These are phyloP conservation scores for Cephalopachus bancanus DNA, from an alignment of 2,797 vertebrate genomes.

Conservation along the genomic window DNA sequence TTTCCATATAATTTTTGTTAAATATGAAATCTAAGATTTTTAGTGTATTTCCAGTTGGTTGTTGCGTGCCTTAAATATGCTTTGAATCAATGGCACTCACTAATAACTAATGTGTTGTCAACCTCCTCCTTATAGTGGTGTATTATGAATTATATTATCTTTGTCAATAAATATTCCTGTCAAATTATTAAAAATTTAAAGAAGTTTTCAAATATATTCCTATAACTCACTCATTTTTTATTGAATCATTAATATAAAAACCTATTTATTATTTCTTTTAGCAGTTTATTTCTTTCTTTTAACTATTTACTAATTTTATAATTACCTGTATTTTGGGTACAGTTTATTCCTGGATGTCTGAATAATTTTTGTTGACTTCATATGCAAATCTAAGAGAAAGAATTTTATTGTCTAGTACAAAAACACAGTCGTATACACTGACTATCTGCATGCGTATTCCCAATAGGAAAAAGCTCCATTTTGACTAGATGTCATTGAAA, in stretches of 20 bases:
- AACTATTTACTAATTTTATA: slow-evolving; percentile 43
- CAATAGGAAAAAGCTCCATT: not conserved
- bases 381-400: not conserved
- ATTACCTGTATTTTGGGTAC: not conserved
- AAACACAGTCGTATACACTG: not conserved
- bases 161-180: not conserved
- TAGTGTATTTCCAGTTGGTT: not conserved
- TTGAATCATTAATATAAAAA: not conserved
- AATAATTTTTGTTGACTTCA: slow-evolving; percentile 28
- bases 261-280: slow-evolving; percentile 28
- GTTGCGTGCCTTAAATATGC: not conserved
- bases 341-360: not conserved
- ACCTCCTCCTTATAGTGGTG: not conserved
- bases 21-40: not conserved
- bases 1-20: not conserved
- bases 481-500: not conserved
- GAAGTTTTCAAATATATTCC: slow-evolving; percentile 8
- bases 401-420: not conserved
- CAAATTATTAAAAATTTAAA: slow-evolving; percentile 35
- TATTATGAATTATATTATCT: not conserved
- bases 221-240: slow-evolving; percentile 18
- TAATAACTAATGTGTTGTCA: not conserved
- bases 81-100: not conserved
- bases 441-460: not conserved
- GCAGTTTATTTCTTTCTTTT: not conserved